Conservation (phyloP, 2,888 invertebrate species). For the Microctonus hyperodae region DNA sequence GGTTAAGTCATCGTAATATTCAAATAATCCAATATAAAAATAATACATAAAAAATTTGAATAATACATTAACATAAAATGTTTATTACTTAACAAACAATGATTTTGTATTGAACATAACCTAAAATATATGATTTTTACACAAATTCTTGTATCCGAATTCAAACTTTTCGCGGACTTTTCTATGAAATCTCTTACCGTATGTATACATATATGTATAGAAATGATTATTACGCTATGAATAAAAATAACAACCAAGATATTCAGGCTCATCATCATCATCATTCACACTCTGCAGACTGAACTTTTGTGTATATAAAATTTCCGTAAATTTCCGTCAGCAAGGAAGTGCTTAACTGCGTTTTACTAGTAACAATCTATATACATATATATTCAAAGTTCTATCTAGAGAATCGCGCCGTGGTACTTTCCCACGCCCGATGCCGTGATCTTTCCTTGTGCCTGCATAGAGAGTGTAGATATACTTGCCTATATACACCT, state of each 20-base stretch:
- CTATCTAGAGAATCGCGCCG: conserved; percentile 16
- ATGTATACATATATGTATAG: neutral
- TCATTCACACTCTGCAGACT: neutral
- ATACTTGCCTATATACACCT: conserved; percentile 47
- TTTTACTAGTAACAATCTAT: neutral
- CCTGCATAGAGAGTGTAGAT: conserved; percentile 48
- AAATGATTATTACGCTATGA: neutral
- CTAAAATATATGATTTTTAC: too few relatives aligned
- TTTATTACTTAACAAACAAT: too few relatives aligned
- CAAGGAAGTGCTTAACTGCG: neutral
- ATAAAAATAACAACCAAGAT: neutral
- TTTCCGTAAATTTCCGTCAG: conserved; percentile 2
- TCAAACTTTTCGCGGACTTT: neutral
- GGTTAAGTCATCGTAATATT: too few relatives aligned
- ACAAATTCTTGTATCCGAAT: too few relatives aligned
- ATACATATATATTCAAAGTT: conserved; percentile 1
- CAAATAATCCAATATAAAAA: too few relatives aligned
- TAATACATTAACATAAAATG: too few relatives aligned
- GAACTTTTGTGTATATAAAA: neutral
- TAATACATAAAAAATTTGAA: too few relatives aligned
- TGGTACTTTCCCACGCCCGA: conserved; percentile 59
- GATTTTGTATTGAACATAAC: too few relatives aligned
- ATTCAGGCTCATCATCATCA: neutral
- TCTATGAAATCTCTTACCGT: neutral
- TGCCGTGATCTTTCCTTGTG: conserved; percentile 58